Evolutionary conservation across 2,797 vertebrate species (phyloP), one percentile per base, ranked within the genome.

Genomic region (Acanthopagrus latus): DNA sequence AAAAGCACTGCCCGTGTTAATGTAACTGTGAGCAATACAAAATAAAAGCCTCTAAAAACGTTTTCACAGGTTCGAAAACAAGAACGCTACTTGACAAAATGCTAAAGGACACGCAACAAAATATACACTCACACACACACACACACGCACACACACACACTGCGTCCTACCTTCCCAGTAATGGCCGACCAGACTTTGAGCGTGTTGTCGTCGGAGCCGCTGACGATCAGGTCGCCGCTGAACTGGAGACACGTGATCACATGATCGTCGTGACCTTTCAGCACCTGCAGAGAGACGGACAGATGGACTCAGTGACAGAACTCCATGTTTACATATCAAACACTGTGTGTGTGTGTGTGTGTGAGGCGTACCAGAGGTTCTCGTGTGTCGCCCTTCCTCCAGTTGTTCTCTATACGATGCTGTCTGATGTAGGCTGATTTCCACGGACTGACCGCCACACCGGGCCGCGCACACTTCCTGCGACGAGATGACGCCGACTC

Each of bases 221-320:
- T 98, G 86, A 98, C 97, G 23, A 98, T 97, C 47, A 97, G 94
- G 93, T 97, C 97, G 29, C 97, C 97, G 13, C 97, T 97, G 93
- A 98, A 97, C 93, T 98, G 97, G 3, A 98, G 95, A 88, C 97
- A 98, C 0, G 97, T 98, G 92, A 98, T 98, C 83, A 98, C 97
- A 0, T 98, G 97, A 73, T 97, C 97, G 51, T 98, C 97, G 0
- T 98, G 97, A 79, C 97, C 97, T 90, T 97, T 98, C 75, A 98
- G 82, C 92, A 97, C 97, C 97, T 98, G 0, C 54, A 85, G 41
- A 50, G 3, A 71, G 5, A 18, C 4, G 59, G 9, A 21, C 1
- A 16, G 59, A 57, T 2, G n/a, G 59, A 59, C 27, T 27, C 10
- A 25, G 11, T 8, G 38, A 25, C 7, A 2, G 7, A 2, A 5